These are phyloP conservation scores for Trichomalopsis sarcophagae DNA, from an alignment of 1,140 invertebrate genomes.

Conservation along the genomic window DNA sequence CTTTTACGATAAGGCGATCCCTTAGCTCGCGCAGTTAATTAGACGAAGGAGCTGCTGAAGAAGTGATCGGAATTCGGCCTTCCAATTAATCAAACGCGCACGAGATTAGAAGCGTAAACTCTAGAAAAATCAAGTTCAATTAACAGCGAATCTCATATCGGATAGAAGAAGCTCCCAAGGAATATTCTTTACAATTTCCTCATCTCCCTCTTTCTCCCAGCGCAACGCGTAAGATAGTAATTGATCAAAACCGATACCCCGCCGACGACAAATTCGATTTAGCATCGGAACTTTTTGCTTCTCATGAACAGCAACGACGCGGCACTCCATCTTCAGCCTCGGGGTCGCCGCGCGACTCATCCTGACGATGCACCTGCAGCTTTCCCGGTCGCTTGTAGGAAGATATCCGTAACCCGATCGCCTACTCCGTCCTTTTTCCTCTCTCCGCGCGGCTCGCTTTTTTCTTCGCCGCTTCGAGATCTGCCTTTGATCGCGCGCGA, in stretches of 20 bases:
- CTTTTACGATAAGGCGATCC: background rate
- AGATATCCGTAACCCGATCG: slow-evolving; percentile 17
- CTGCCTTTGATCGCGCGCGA: slow-evolving; percentile 23
- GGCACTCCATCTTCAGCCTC: background rate
- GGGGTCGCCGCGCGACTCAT: background rate
- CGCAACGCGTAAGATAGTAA: background rate
- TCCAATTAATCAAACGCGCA: too few relatives aligned
- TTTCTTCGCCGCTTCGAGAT: background rate
- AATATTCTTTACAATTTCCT: background rate
- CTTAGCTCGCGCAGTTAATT: background rate
- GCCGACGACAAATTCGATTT: slow-evolving; percentile 19
- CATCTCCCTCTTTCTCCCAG: background rate
- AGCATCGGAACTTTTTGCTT: background rate
- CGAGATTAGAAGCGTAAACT: background rate
- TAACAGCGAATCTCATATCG: background rate
- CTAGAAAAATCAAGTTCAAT: background rate
- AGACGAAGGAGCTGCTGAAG: too few relatives aligned
- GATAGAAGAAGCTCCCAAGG: background rate
- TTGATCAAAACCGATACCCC: slow-evolving; percentile 5
- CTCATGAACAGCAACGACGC: background rate
- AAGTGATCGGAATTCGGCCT: too few relatives aligned
- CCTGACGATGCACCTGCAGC: slow-evolving; percentile 4
- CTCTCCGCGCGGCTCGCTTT: background rate
- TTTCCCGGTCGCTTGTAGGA: background rate
- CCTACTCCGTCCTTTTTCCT: background rate